These are phyloP conservation scores for Pandemis cinnamomeana DNA, from an alignment of 2,888 invertebrate genomes.

Conservation along the genomic window DNA sequence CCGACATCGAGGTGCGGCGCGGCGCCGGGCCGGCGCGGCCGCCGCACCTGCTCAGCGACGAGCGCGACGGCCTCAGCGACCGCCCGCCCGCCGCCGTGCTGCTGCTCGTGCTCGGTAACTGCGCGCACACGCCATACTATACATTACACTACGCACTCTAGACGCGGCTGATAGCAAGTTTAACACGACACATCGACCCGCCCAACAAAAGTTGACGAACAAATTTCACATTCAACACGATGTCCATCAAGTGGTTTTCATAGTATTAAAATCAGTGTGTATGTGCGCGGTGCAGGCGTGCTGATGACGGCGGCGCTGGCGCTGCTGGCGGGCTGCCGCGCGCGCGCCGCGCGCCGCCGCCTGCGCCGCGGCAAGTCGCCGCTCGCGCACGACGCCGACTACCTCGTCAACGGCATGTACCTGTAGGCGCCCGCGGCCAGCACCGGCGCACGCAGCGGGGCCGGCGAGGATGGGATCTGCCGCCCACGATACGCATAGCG, in stretches of 20 bases:
- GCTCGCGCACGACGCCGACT: constrained; percentile 97
- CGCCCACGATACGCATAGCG: too few species aligned
- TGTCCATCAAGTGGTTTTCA: too few species aligned
- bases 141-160: too few species aligned
- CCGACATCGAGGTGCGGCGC: constrained; percentile 37
- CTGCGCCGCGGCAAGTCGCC: constrained; percentile 91
- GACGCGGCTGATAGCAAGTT: too few species aligned
- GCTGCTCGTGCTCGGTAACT: constrained; percentile 88
- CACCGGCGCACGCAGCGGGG: background rate
- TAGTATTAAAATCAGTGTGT: too few species aligned
- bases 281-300: constrained; percentile 83
- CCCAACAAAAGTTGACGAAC: too few species aligned
- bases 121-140: too few species aligned
- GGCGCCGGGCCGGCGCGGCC: constrained; percentile 61
- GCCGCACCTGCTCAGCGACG: constrained; percentile 62
- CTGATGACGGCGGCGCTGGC: constrained; percentile 92
- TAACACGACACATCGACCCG: too few species aligned
- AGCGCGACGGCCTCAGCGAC: constrained; percentile 87
- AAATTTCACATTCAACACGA: too few species aligned
- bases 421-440: constrained; percentile 84
- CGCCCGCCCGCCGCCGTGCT: constrained; percentile 92
- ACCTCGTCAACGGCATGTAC: constrained; percentile 99
- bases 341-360: constrained; percentile 91
- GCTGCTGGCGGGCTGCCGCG: constrained; percentile 91
- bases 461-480: too few species aligned